These are phyloP conservation scores for Aphrocallistes beatrix DNA, from an alignment of 37 sponge, comb jelly and placozoan genomes.

Conservation along the genomic window DNA sequence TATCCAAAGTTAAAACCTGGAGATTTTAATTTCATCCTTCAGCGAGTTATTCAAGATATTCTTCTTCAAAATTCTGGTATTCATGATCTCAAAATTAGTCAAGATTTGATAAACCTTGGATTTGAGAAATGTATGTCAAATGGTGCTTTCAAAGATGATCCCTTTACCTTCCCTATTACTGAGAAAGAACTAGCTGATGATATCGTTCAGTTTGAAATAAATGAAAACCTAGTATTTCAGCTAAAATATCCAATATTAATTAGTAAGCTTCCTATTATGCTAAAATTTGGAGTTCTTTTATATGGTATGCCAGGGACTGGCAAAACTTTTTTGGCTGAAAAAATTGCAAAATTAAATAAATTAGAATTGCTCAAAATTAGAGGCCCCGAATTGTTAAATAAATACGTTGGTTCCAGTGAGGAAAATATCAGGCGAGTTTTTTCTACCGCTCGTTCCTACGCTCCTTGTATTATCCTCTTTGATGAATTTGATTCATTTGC, in stretches of 20 bases:
- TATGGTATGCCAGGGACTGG: conserved; percentile 13
- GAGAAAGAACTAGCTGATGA: neutral
- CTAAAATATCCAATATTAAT: neutral
- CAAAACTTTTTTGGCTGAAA: neutral
- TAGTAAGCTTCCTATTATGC: neutral
- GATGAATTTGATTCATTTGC: conserved; percentile 1
- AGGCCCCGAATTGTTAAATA: neutral
- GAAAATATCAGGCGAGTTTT: neutral
- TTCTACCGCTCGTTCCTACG: neutral
- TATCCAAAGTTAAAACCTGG: neutral
- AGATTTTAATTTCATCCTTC: no score
- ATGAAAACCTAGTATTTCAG: neutral
- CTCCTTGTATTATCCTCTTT: neutral
- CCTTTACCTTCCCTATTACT: neutral
- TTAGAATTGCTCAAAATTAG: neutral
- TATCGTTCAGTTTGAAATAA: neutral
- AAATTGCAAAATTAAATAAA: neutral
- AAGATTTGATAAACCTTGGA: no score
- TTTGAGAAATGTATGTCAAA: no score
- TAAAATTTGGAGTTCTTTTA: neutral
- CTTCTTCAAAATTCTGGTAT: no score
- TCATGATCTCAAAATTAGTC: no score
- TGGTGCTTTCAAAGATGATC: no score
- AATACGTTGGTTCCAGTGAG: neutral
- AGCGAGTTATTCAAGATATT: no score